Conservation (phyloP, 2,797 vertebrate genomes). For the Scomberomorus guttatus region DNA sequence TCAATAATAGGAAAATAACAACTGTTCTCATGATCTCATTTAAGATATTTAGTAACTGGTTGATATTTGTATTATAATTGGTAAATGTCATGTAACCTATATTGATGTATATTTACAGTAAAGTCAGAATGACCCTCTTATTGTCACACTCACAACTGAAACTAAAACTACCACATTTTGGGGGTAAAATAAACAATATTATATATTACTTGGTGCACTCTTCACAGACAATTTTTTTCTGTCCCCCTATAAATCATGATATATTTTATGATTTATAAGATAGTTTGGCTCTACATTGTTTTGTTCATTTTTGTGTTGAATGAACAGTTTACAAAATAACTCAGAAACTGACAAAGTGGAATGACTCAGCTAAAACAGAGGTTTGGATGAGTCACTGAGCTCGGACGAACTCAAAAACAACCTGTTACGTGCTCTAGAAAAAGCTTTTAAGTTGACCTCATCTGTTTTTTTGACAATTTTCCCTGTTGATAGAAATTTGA, state of each 20-base stretch:
- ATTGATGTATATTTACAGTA: neutral
- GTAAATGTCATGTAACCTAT: neutral
- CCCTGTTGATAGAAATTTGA: neutral
- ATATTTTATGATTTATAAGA: neutral
- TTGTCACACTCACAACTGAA: neutral
- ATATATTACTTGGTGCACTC: neutral
- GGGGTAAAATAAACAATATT: no score
- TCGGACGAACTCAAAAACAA: slow-evolving; percentile 4
- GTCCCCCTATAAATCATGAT: neutral
- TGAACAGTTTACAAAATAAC: neutral
- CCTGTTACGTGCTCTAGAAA: neutral
- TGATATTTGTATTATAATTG: neutral
- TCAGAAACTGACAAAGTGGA: neutral
- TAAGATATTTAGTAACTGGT: neutral
- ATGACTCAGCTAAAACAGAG: slow-evolving; percentile 59
- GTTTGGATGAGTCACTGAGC: slow-evolving; percentile 24
- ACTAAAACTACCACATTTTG: neutral
- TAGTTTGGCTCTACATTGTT: neutral
- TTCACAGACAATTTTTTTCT: neutral
- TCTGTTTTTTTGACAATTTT: neutral
- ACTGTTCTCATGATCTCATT: neutral
- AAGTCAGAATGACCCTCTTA: neutral
- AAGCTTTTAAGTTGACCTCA: no score
- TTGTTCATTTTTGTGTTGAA: neutral
- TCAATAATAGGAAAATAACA: neutral